Base-by-base conservation (phyloP, 1,140 invertebrate species). In the Trichonephila clavata region DNA sequence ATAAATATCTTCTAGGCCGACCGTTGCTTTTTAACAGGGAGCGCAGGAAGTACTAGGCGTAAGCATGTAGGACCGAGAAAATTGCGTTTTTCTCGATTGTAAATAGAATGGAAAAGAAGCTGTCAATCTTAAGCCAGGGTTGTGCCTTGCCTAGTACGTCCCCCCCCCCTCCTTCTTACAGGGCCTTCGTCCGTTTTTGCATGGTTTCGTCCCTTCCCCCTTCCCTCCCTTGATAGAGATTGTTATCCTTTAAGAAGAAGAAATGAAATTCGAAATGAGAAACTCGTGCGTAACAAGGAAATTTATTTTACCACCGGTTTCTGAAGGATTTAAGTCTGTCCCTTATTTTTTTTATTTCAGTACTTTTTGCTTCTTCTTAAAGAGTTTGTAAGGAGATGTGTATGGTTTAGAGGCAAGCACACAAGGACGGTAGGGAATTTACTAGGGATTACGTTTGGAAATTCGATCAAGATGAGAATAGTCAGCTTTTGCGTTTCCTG, bases 101-200 rank as follows among this genome's bases (percentile, higher is more conserved):
- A 92, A 92, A 92, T 92, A 86, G 91, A 92, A 92, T 92, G 81
- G 91, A 92, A 92, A 92, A 92, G 91, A 77, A 92, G 91, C 91
- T 92, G 91, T 92, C 91, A 92, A 92, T 92, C 91, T 86, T 92
- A 86, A 86, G 90, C 60, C 60, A n/a, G 77, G 27, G 16, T 77
- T 32, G 7, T 60, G n/a, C 20, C 68, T 32, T 18, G 24, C 57
- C 50, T 60, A 20, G 43, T 63, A 21, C 86, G 16, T 50, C 59
- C 61, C 32, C 24, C 27, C 89, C 63, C 60, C 18, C 68, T 77
- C 43, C 88, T 32, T 50, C 50, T 14, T 65, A 57, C 65, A 71
- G 6, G 27, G 27, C 65, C 63, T 88, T 14, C 32, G 63, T 32
- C 57, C 32, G n/a, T 24, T 57, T 90, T 60, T 90, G 77, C 59